Percentiles rank a stretch among this genome's conserved stretches.
Evolutionary conservation across 2,113 vertebrate genomes (phyloP).

Genomic region (Oenanthe melanoleuca): DNA sequence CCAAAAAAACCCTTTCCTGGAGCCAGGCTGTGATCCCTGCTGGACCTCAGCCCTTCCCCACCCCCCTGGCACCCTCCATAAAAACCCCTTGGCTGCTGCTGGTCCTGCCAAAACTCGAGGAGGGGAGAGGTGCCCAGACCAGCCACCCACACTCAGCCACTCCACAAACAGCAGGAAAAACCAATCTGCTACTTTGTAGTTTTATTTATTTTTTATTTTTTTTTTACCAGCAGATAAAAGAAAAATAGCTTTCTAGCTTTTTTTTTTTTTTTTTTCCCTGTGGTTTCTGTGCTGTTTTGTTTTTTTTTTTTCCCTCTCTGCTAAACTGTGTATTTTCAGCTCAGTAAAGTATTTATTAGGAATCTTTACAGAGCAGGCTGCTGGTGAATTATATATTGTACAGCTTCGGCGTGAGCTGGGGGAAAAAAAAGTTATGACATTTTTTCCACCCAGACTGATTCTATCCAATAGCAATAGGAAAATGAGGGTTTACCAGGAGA

Average conservation of each 20-base stretch:
- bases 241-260: background rate
- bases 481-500: conserved; percentile 22
- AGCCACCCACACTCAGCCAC: background rate
- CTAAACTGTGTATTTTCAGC: conserved; percentile 50
- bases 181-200: background rate
- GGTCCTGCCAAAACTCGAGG: rapidly evolving
- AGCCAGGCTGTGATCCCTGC: background rate
- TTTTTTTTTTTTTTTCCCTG: background rate
- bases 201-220: background rate
- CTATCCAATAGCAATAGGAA: conserved; percentile 61
- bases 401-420: conserved; percentile 22
- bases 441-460: conserved; percentile 48
- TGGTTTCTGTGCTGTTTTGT: background rate
- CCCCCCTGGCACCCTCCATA: rapidly evolving
- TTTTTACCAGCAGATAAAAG: conserved; percentile 26
- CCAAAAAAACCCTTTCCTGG: background rate
- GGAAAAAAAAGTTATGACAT: background rate
- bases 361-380: conserved; percentile 43
- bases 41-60: background rate
- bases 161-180: background rate
- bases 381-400: conserved; percentile 45
- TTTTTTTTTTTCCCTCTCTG: background rate
- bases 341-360: conserved; percentile 59
- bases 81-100: background rate
- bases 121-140: background rate